Evolutionary conservation across 2,797 vertebrate genomes (phyloP).

Genomic region (Mycteria americana): DNA sequence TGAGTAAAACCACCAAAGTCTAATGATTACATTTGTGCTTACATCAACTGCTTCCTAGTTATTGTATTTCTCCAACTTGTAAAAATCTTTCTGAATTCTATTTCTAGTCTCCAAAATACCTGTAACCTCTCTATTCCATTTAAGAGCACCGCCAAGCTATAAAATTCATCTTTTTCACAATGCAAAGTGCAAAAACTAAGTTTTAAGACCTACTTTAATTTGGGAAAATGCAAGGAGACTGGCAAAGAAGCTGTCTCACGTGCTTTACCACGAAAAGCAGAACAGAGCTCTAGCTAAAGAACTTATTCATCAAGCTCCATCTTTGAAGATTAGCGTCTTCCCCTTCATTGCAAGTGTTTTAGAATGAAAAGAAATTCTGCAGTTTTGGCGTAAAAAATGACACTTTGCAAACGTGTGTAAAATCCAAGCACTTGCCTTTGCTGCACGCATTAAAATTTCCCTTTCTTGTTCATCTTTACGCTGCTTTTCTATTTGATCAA

Average conservation of each 20-base stretch:
- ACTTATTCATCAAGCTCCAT: neutral
- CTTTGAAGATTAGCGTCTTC: neutral
- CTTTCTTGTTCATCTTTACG: slow-evolving; percentile 93
- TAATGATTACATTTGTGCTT: neutral
- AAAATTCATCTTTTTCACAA: neutral
- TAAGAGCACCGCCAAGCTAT: neutral
- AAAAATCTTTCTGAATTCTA: neutral
- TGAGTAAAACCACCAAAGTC: neutral
- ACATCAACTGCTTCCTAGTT: neutral
- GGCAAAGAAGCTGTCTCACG: neutral
- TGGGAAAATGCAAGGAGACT: neutral
- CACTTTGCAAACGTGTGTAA: neutral
- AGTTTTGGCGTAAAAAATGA: slow-evolving; percentile 21
- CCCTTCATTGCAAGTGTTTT: neutral
- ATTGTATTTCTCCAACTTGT: neutral
- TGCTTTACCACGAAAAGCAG: neutral
- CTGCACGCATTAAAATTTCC: slow-evolving; percentile 92
- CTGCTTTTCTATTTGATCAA: slow-evolving; percentile 95
- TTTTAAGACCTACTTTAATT: neutral
- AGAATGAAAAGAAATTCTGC: neutral
- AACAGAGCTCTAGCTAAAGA: neutral
- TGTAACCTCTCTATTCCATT: neutral
- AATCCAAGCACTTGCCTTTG: slow-evolving; percentile 82
- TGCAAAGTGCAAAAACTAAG: neutral
- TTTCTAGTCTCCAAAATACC: neutral